Percentiles rank a stretch among this genome's conserved stretches.
Evolutionary conservation across 1,140 invertebrate genomes (phyloP).

Genomic region (Potamilus streckersoni): DNA sequence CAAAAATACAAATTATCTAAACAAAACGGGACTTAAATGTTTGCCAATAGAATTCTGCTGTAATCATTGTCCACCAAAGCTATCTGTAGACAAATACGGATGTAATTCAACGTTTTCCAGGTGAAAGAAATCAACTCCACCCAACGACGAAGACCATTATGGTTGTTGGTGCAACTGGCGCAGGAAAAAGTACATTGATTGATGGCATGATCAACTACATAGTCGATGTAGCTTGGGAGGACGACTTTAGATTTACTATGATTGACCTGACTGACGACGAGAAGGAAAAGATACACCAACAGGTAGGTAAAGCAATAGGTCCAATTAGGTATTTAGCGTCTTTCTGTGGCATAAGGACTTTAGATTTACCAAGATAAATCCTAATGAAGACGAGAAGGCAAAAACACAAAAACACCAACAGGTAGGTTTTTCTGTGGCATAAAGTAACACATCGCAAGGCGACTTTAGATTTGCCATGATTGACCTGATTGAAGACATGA

Average conservation of each 20-base stretch:
- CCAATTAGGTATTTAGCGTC: no score
- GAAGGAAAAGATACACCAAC: neutral
- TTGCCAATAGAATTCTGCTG: neutral
- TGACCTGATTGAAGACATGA: no score
- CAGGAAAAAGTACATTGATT: slow-evolving; percentile 17
- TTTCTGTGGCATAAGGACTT: neutral
- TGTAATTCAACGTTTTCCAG: neutral
- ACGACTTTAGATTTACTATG: slow-evolving; percentile 21
- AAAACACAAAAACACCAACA: no score
- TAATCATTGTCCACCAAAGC: neutral
- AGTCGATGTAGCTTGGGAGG: slow-evolving; percentile 27
- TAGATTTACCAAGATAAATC: slow-evolving; percentile 20
- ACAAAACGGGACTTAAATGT: neutral
- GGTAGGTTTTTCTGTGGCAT: no score
- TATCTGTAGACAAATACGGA: no score
- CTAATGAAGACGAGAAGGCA: neutral
- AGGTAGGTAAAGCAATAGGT: neutral
- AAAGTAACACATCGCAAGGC: no score
- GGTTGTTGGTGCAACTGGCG: slow-evolving; percentile 9
- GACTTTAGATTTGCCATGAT: no score
- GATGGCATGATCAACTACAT: slow-evolving; percentile 24
- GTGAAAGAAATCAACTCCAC: no score
- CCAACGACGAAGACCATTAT: slow-evolving; percentile 15
- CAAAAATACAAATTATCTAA: no score
- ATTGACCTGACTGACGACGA: slow-evolving; percentile 13